Conservation (phyloP, 2,888 invertebrate species). For the Sacculina carcini region DNA sequence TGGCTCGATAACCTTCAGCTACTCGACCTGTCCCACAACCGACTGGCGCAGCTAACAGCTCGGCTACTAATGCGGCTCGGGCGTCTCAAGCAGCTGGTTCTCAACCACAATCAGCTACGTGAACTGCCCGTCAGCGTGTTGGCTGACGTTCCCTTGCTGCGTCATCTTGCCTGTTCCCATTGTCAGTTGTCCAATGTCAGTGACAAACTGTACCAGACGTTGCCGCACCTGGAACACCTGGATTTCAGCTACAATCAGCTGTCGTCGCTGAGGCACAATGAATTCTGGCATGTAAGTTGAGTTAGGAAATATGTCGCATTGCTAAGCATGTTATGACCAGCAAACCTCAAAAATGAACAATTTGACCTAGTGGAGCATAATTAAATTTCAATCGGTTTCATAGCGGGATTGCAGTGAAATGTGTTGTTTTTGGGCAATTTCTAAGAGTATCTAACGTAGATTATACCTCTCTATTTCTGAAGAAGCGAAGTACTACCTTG, state of each 20-base stretch:
- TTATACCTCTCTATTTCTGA: too few relatives aligned
- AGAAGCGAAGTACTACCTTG: too few relatives aligned
- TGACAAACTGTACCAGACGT: slow-evolving; percentile 38
- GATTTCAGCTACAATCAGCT: slow-evolving; percentile 14
- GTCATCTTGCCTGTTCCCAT: slow-evolving; percentile 39
- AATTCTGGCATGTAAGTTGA: not conserved
- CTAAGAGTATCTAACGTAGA: too few relatives aligned
- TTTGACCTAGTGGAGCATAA: too few relatives aligned
- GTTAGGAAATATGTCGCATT: too few relatives aligned
- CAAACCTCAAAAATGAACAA: too few relatives aligned
- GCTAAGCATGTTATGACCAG: too few relatives aligned
- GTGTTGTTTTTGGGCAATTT: too few relatives aligned
- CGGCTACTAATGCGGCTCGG: slow-evolving; percentile 43
- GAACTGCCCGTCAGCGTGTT: slow-evolving; percentile 43
- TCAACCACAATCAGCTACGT: slow-evolving; percentile 43
- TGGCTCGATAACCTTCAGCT: slow-evolving; percentile 40
- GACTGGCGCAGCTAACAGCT: slow-evolving; percentile 15
- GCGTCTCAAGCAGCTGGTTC: slow-evolving; percentile 39
- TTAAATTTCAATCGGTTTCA: too few relatives aligned
- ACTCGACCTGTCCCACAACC: slow-evolving; percentile 16
- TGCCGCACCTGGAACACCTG: slow-evolving; percentile 15
- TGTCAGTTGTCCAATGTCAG: slow-evolving; percentile 46
- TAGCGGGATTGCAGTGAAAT: too few relatives aligned
- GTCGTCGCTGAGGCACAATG: slow-evolving; percentile 8
- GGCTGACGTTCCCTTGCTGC: slow-evolving; percentile 31